phyloP scores from a whole-genome alignment of 2,888 invertebrate species.

The Macrosoma leucophasiata region DNA sequence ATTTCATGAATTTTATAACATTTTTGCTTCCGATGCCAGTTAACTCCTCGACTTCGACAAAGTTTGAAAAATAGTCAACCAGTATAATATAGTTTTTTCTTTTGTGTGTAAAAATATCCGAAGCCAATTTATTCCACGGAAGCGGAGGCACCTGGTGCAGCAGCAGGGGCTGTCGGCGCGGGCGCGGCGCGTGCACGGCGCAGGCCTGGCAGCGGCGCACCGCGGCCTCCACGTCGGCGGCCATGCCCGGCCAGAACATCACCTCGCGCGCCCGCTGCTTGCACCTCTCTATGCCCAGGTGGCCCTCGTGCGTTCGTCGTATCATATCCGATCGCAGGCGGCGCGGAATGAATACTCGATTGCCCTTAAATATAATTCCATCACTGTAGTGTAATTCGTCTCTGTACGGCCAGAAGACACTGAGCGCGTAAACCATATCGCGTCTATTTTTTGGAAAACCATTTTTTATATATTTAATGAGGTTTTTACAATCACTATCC shows the following conservation, averaged over 20 bases:
- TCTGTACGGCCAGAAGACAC: conserved; percentile 14
- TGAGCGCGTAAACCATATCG: conserved; percentile 7
- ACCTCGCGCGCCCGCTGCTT: conserved; percentile 30
- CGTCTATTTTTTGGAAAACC: conserved; percentile 29
- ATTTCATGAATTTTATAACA: conserved; percentile 11
- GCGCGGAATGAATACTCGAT: conserved; percentile 27
- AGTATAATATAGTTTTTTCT: conserved; percentile 5
- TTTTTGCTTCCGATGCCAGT: conserved; percentile 1
- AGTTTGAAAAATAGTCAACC: conserved; percentile 13
- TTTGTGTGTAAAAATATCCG: conserved; percentile 6
- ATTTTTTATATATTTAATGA: conserved; percentile 19
- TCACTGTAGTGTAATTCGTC: conserved; percentile 19
- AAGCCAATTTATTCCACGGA: conserved; percentile 6
- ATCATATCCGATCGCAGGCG: conserved; percentile 24
- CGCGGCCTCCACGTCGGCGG: conserved; percentile 23
- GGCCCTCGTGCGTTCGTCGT: conserved; percentile 28
- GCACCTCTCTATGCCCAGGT: conserved; percentile 29
- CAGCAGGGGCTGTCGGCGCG: conserved; percentile 12
- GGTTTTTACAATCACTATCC: conserved; percentile 14
- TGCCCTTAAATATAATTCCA: conserved; percentile 25
- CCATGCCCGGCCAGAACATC: conserved; percentile 32
- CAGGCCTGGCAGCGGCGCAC: conserved; percentile 25
- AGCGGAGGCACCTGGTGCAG: conserved; percentile 1
- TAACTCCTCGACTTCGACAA: conserved; percentile 14
- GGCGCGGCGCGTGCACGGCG: conserved; percentile 13